A percentile compares a stretch with the other conserved stretches of the same genome.
These are phyloP conservation scores for Xenopus laevis DNA, from an alignment of 2,113 vertebrate genomes.

Conservation along the genomic window DNA sequence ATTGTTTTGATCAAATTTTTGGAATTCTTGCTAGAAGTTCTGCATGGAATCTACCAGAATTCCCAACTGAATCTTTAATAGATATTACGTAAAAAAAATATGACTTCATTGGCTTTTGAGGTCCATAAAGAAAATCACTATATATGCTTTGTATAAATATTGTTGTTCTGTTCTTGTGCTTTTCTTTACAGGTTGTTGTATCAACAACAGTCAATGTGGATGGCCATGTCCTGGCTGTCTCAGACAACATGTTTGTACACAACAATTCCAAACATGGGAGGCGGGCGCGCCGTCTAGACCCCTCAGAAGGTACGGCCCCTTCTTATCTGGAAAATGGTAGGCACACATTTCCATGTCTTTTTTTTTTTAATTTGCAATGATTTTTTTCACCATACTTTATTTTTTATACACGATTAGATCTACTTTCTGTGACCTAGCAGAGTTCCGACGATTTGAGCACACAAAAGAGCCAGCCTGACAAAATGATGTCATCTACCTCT, in stretches of 20 bases:
- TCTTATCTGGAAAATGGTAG: constrained; percentile 99
- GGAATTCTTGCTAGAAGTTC: no score
- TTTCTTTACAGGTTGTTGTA: constrained; percentile 89
- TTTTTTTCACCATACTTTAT: constrained; percentile 56
- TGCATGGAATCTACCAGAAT: no score
- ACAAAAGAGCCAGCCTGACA: constrained; percentile 2
- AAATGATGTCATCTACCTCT: constrained; percentile 1
- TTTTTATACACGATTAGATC: constrained; percentile 49
- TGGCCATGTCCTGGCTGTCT: constrained; percentile 97
- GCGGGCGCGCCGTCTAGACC: constrained; percentile 98
- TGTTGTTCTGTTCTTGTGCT: constrained; percentile 10
- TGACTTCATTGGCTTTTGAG: no score
- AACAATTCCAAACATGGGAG: constrained; percentile 99
- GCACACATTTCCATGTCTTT: constrained; percentile 80
- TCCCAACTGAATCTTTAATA: no score
- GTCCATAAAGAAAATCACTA: no score
- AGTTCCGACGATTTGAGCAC: neutral
- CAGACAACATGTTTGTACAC: constrained; percentile 99
- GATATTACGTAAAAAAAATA: no score
- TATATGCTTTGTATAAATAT: neutral
- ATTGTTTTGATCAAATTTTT: no score
- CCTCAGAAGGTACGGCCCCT: constrained; percentile 99
- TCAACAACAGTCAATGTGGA: constrained; percentile 99
- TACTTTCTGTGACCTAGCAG: constrained; percentile 51
- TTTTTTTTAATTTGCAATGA: constrained; percentile 61